Percentiles rank a stretch among this genome's conserved stretches.
Evolutionary conservation across 2,797 vertebrate species (phyloP).

Genomic region (Amazona ochrocephala): DNA sequence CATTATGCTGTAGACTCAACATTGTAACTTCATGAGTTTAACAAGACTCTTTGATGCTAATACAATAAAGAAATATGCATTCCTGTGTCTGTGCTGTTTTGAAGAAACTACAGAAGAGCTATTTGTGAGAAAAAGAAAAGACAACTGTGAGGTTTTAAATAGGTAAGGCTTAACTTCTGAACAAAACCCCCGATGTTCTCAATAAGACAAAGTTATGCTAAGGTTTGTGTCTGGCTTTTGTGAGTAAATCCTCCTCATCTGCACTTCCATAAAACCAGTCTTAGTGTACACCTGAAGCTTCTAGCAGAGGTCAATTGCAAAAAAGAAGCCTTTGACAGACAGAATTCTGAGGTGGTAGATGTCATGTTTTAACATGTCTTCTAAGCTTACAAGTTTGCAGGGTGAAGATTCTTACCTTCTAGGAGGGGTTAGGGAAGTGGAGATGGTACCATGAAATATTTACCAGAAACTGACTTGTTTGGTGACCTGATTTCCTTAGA

Average conservation of each 20-base stretch:
- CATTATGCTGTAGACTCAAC: neutral
- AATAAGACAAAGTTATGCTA: neutral
- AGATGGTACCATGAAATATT: neutral
- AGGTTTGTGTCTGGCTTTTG: neutral
- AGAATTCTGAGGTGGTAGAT: neutral
- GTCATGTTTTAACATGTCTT: neutral
- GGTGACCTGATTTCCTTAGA: neutral
- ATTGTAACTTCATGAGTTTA: neutral
- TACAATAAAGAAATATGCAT: neutral
- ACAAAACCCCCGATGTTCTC: neutral
- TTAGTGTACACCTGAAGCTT: neutral
- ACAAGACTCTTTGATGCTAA: constrained; percentile 4
- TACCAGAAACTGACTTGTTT: neutral
- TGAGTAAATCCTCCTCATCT: neutral
- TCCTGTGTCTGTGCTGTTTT: neutral
- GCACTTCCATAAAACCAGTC: neutral
- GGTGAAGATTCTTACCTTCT: neutral
- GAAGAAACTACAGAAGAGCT: neutral
- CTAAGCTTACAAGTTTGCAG: neutral
- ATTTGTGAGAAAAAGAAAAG: neutral
- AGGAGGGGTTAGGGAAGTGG: neutral
- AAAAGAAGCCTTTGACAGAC: neutral
- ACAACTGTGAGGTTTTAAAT: neutral
- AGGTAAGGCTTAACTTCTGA: neutral
- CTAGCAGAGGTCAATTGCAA: neutral